phyloP scores from a whole-genome alignment of 2,797 vertebrate species.

The Sus cebifrons region DNA sequence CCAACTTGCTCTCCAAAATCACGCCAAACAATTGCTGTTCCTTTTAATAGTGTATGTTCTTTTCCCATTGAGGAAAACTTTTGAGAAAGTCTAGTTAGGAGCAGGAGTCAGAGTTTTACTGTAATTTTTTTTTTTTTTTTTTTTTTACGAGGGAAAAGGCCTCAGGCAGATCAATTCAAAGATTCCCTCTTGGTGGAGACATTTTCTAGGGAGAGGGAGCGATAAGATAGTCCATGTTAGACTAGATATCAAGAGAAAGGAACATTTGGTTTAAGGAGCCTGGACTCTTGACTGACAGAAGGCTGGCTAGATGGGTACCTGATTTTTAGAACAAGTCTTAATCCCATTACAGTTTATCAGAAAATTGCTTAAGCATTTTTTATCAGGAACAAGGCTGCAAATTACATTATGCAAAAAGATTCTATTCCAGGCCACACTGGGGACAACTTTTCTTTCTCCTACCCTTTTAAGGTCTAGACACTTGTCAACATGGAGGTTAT shows the following conservation, averaged over 20 bases:
- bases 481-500: neutral
- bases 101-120: conserved; percentile 52
- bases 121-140: neutral
- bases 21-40: neutral
- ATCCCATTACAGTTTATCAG: conserved; percentile 84
- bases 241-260: conserved; percentile 48
- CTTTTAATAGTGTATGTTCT: neutral
- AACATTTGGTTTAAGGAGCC: conserved; percentile 45
- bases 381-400: conserved; percentile 68
- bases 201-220: conserved; percentile 50
- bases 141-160: conserved; percentile 38
- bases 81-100: conserved; percentile 33
- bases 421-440: neutral
- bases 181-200: conserved; percentile 66
- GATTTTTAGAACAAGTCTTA: conserved; percentile 76
- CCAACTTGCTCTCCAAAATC: conserved; percentile 1
- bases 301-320: neutral
- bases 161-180: conserved; percentile 59
- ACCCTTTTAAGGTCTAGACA: neutral
- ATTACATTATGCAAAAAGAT: conserved; percentile 53
- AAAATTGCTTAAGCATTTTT: conserved; percentile 80
- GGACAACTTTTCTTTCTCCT: neutral
- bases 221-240: conserved; percentile 45
- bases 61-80: neutral
- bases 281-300: conserved; percentile 64